Conservation (phyloP, 2,113 vertebrate species). For the Psilopogon haemacephalus region DNA sequence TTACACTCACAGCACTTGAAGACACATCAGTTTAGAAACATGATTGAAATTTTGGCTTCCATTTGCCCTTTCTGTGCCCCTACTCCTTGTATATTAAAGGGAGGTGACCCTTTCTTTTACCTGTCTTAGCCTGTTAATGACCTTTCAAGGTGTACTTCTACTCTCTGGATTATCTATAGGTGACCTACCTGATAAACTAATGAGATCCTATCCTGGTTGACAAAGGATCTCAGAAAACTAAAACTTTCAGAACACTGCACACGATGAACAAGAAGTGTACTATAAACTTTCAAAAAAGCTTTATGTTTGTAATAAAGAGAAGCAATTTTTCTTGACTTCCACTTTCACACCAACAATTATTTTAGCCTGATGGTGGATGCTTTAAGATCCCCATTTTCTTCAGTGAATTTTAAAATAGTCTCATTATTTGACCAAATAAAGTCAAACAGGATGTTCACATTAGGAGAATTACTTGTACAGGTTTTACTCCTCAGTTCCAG, state of each 20-base stretch:
- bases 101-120: not conserved
- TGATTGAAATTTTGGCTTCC: not conserved
- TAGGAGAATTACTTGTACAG: not conserved
- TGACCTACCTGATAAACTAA: not conserved
- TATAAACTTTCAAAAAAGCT: not conserved
- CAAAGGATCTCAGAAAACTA: not conserved
- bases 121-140: not conserved
- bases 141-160: not conserved
- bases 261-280: not conserved
- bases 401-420: conserved; percentile 7
- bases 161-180: not conserved
- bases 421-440: conserved; percentile 34
- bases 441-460: not conserved
- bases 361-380: not conserved
- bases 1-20: not conserved
- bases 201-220: not conserved
- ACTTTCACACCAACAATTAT: not conserved
- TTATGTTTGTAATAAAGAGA: not conserved
- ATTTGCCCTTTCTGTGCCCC: not conserved
- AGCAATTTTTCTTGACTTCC: not conserved
- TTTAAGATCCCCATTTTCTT: not conserved
- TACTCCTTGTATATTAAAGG: not conserved
- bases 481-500: not conserved
- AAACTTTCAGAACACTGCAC: not conserved
- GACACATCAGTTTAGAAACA: not conserved